phyloP scores from a whole-genome alignment of 2,113 vertebrate species.

The Bettongia penicillata region DNA sequence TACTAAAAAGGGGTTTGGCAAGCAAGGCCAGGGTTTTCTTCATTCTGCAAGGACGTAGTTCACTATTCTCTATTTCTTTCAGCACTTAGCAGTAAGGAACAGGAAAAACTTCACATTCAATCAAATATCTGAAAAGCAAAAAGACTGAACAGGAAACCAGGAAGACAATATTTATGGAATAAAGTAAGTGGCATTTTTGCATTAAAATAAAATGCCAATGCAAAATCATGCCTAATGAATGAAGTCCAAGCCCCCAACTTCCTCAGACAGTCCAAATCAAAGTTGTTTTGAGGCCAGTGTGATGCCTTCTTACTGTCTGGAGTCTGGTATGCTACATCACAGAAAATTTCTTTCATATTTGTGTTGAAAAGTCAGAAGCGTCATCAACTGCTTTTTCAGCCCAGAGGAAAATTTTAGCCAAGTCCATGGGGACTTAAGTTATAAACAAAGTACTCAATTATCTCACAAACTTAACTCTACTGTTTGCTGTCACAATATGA shows the following conservation, averaged over 20 bases:
- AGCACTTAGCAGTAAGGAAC: not conserved
- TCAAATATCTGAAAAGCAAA: conserved; percentile 32
- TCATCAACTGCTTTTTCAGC: conserved; percentile 42
- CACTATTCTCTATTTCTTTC: conserved; percentile 5
- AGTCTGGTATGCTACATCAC: conserved; percentile 43
- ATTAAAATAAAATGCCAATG: conserved; percentile 17
- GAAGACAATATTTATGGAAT: not conserved
- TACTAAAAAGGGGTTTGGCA: not conserved
- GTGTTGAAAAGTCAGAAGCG: conserved; percentile 49
- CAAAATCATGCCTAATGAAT: conserved; percentile 9
- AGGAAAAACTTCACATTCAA: not conserved
- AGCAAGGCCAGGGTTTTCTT: not conserved
- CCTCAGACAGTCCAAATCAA: not conserved
- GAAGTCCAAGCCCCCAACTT: not conserved
- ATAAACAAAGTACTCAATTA: conserved; percentile 55
- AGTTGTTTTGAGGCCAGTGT: not conserved
- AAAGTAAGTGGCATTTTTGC: conserved; percentile 7
- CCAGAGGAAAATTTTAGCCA: conserved; percentile 57
- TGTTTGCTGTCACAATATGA: conserved; percentile 44
- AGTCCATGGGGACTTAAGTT: conserved; percentile 60
- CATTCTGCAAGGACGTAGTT: conserved; percentile 27
- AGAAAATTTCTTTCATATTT: conserved; percentile 61
- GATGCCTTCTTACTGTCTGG: conserved; percentile 15
- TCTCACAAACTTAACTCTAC: conserved; percentile 29
- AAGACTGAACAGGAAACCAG: conserved; percentile 2